Evolutionary conservation across 2,888 invertebrate species (phyloP), one percentile per base, ranked within the genome.

Genomic region (Drosophila paranaensis): DNA sequence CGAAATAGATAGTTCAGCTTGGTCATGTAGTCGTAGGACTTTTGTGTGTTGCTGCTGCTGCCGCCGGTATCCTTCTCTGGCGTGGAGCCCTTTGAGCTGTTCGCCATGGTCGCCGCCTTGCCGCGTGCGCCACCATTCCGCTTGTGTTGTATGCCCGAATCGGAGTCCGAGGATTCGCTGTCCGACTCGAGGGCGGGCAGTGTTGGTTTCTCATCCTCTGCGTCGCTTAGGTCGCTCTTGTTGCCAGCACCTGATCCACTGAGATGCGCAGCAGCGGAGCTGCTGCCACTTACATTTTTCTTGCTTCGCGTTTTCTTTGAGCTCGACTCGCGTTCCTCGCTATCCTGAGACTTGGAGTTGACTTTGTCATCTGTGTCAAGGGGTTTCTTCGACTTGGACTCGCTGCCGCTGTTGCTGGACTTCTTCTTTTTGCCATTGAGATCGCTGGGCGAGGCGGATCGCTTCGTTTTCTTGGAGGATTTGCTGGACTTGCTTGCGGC

Each of bases 1-100:
- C 98, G 95, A 93, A 99, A 98, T 81, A 99, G 94, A 93, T 98
- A 98, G 93, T 97, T 98, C 79, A 99, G 93, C 93, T 97, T 97
- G 30, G 97, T 97, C 93, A 96, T 94, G 90, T 97, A 97, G 93
- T 97, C 97, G 90, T 97, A 97, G 11, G 95, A 95, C 40, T 87
- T 87, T 25, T 84, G 84, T 0, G 92, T 35, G 30, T 40, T 58
- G 8, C 64, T 33, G 8, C 64, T 33, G 1, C 69, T 61, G n/a
- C 46, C 65, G 2, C 68, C 62, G 9, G 37, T 63, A 5, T 85
- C 87, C 43, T 82, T 79, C n/a, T 85, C 84, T 0, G 84, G 84
- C 2, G 87, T 79, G 27, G 85, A 82, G 46, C 79, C 71, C 65
- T 85, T 84, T 4, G 88, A 88, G 42, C 74, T 82, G 33, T 80